These are phyloP conservation scores for Pseudotriccus pelzelni DNA, from an alignment of 2,797 vertebrate genomes.

Conservation along the genomic window DNA sequence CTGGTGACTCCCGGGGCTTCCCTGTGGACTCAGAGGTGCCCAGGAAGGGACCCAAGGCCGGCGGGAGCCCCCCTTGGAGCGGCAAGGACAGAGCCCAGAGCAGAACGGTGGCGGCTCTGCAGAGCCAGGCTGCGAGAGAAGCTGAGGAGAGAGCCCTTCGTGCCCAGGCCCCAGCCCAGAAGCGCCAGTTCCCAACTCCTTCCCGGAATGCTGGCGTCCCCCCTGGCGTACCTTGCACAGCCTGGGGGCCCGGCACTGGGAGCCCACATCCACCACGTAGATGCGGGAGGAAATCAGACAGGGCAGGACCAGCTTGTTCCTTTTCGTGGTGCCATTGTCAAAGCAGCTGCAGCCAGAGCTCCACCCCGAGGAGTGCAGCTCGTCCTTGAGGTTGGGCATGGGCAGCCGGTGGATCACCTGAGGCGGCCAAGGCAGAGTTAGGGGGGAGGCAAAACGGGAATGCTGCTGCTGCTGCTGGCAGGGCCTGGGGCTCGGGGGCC, in stretches of 20 bases:
- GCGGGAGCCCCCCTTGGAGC: neutral
- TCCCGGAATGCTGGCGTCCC: neutral
- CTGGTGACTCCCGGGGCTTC: too few relatives aligned
- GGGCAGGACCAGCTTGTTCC: conserved; percentile 81
- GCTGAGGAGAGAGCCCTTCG: neutral
- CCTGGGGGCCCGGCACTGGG: conserved; percentile 74
- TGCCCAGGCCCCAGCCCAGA: neutral
- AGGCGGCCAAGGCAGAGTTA: neutral
- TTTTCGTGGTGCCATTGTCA: neutral
- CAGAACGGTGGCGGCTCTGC: neutral
- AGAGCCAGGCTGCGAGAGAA: neutral
- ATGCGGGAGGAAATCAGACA: conserved; percentile 87
- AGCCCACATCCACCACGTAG: conserved; percentile 87
- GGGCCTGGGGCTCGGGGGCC: too few relatives aligned
- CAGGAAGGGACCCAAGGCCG: accelerated
- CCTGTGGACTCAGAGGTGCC: too few relatives aligned
- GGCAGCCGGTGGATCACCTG: conserved; percentile 92
- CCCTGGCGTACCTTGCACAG: conserved; percentile 82
- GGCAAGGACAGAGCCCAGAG: neutral
- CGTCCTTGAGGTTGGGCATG: conserved; percentile 87
- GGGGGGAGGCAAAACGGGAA: neutral
- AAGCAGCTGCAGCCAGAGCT: conserved; percentile 96
- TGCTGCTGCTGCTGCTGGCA: too few relatives aligned
- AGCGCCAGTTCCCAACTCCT: neutral
- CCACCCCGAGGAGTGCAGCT: conserved; percentile 93